Base-by-base conservation (phyloP, 2,797 vertebrate genomes). In the Alcedo quadribrachys region DNA sequence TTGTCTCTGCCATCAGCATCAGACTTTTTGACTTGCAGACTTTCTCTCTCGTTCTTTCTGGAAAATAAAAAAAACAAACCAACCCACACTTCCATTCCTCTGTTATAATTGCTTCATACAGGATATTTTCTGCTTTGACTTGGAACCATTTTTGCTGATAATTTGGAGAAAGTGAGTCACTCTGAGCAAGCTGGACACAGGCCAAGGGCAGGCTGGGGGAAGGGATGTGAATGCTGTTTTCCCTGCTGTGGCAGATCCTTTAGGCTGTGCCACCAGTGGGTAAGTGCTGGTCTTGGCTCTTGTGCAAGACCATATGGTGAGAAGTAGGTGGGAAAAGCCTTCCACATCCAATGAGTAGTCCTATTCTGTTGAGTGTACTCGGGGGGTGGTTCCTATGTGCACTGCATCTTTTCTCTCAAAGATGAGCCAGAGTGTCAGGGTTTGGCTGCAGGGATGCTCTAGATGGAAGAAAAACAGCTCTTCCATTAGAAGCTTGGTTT, bases 281-380 rank as follows among this genome's bases (percentile, higher is more conserved):
- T n/a, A 66, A 85, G 81, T 1, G 0, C 58, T 27, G 50, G 33
- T 92, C 37, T 85, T 90, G 87, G 84, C 90, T 90, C 67, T 70
- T 1, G 2, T 1, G 0, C 0, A 2, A 74, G 46, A 51, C 62
- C 80, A 69, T 55, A 74, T 77, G 70, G 70, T 61, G 57, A 45
- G 25, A 87, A 73, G 65, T 22, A 89, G 89, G 79, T 73, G 69
- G 57, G 83, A 81, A 81, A 57, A 81, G 55, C 30, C 79, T 84
- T 75, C 53, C 17, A 13, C 32, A 53, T 77, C 51, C 55, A 55
- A 87, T 57, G 32, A 78, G 61, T 84, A 74, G 62, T 32, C 32
- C 32, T 81, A 17, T 65, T 65, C 66, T 77, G 60, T 32, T 51
- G 25, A 35, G 45, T 17, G 51, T 0, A 1, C 61, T 65, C 55